phyloP scores from a whole-genome alignment of 2,113 vertebrate genomes.

The Cavia aperea region DNA sequence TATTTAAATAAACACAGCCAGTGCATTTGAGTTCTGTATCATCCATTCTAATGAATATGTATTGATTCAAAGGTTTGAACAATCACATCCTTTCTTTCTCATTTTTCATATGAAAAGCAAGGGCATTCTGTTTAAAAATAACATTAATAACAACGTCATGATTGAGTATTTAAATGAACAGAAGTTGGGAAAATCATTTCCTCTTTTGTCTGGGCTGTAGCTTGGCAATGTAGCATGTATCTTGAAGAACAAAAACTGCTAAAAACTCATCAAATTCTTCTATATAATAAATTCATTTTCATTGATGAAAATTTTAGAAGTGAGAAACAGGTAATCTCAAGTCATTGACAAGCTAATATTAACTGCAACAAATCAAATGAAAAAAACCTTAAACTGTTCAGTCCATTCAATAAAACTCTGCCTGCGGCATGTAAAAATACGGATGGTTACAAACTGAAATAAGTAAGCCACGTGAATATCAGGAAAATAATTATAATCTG shows the following conservation, averaged over 20 bases:
- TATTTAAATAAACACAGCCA: constrained; percentile 57
- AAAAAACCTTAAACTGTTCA: constrained; percentile 45
- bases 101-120: constrained; percentile 60
- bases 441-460: constrained; percentile 14
- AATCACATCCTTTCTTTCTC: constrained; percentile 48
- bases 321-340: not conserved
- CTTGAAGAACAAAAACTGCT: constrained; percentile 29
- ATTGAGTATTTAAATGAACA: constrained; percentile 55
- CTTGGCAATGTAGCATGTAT: constrained; percentile 35
- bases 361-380: constrained; percentile 25
- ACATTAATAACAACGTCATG: constrained; percentile 58
- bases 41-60: constrained; percentile 54
- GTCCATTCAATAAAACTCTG: constrained; percentile 36
- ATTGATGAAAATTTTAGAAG: constrained; percentile 19
- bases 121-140: constrained; percentile 61
- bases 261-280: not conserved
- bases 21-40: constrained; percentile 42
- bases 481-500: constrained; percentile 16
- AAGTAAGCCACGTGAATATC: not conserved
- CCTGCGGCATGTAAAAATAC: constrained; percentile 19
- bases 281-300: constrained; percentile 48
- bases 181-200: constrained; percentile 56
- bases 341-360: constrained; percentile 33
- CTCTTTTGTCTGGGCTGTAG: constrained; percentile 50
- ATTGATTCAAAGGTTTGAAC: constrained; percentile 53